These are phyloP conservation scores for Canis aureus DNA, from an alignment of 2,113 vertebrate species.

Conservation along the genomic window DNA sequence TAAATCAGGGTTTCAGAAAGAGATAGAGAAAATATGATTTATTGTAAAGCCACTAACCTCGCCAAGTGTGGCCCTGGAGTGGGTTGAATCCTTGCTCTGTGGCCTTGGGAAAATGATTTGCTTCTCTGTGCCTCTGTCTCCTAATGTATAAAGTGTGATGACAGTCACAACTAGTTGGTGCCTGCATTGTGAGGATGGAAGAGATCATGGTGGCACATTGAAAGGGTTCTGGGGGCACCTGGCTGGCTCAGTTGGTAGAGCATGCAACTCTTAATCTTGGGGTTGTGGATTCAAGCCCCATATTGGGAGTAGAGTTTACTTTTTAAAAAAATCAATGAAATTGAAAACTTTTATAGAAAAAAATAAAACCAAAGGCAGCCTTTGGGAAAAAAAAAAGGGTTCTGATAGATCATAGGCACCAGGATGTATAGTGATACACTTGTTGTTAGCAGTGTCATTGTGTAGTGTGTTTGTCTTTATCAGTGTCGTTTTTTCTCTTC, in stretches of 20 bases:
- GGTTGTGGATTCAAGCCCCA: not conserved
- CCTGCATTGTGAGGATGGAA: not conserved
- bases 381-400: not conserved
- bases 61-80: not conserved
- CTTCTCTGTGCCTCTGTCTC: not conserved
- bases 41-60: not conserved
- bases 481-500: not conserved
- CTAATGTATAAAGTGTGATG: not conserved
- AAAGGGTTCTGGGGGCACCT: not conserved
- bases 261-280: not conserved
- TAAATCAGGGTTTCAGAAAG: not conserved
- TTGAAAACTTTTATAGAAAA: not conserved
- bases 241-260: not conserved
- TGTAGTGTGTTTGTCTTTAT: not conserved
- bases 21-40: not conserved
- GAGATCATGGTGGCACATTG: not conserved
- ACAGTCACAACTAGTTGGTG: not conserved
- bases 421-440: rapidly evolving
- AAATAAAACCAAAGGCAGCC: too few relatives aligned
- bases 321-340: not conserved
- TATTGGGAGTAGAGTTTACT: not conserved
- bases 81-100: not conserved
- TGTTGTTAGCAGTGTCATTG: not conserved
- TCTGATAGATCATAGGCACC: not conserved
- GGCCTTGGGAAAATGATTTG: not conserved